Evolutionary conservation across 2,888 invertebrate genomes (phyloP), one percentile per base, ranked within the genome.

Genomic region (Cephalotes varians): DNA sequence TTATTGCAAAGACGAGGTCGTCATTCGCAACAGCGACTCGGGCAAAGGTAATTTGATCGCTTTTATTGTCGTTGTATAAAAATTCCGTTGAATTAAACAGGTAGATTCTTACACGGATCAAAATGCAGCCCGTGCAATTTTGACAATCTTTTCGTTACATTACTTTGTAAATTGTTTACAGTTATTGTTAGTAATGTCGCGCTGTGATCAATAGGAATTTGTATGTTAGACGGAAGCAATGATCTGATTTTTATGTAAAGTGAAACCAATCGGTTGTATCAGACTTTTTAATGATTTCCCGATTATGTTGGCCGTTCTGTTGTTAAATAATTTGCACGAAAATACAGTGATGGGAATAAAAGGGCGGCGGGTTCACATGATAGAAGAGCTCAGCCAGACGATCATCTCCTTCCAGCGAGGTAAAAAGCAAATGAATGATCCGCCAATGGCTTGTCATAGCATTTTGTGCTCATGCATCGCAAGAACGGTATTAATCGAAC

Each of bases 351-450:
- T 99, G 99, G 99, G 99, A 96, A 98, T 99, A 97, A 98, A 98
- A 96, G 99, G 99, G 95, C 97, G 99, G 94, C 96, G 99, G 95
- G 98, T 99, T 95, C 99, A 99, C 96, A 98, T 99, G 97, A 99
- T 99, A 95, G 99, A 99, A 96, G 98, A 99, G 96, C 97, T 99
- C 95, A 98, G 98, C 96, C 98, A 98, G 96, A 99, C 99, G 95
- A 98, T 99, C 95, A 99, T 99, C 96, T 99, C 99, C 95, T 99
- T 99, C 97, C 99, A 99, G 97, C 97, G 98, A 98, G 98, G 98
- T 98, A 98, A 97, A 96, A 37, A 95, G 89, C 34, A 34, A 60
- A 65, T 64, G 51, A 87, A 91, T 86, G 90, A 90, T 86, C 87
- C 91, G 93, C 92, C 91, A 92, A 82, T 82, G 83, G 87, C 90